Conservation (phyloP, 2,113 vertebrate genomes). For the Melanerpes aurifrons region DNA sequence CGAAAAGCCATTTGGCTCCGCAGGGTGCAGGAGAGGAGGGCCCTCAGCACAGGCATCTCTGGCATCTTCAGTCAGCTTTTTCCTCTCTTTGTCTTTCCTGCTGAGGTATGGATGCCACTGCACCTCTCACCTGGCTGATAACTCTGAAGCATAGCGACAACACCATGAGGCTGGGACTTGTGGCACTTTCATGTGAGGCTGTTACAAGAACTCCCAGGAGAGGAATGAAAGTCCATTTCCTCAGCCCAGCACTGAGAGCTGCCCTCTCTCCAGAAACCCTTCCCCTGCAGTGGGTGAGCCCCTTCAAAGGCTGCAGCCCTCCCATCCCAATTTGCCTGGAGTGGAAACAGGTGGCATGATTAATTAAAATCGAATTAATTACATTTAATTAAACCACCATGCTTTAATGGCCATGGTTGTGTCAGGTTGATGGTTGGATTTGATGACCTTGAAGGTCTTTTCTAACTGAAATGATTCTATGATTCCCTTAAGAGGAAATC, state of each 20-base stretch:
- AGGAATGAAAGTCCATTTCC: background rate
- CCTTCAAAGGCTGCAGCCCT: background rate
- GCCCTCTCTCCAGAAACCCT: background rate
- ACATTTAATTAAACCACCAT: too few relatives aligned
- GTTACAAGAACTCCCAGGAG: background rate
- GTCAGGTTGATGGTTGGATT: too few relatives aligned
- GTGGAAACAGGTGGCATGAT: background rate
- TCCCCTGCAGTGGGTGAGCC: background rate
- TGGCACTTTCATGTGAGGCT: background rate
- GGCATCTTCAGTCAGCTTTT: background rate
- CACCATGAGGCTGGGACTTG: rapidly evolving
- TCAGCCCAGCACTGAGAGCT: background rate
- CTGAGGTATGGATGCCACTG: background rate
- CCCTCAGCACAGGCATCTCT: background rate
- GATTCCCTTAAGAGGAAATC: background rate
- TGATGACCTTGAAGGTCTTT: too few relatives aligned
- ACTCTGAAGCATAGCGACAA: background rate
- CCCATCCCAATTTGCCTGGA: background rate
- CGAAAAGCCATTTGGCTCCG: background rate
- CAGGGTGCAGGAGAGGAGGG: background rate
- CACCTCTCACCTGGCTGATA: background rate
- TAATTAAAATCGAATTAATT: too few relatives aligned
- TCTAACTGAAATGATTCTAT: too few relatives aligned
- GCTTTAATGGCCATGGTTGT: too few relatives aligned
- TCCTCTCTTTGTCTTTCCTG: background rate